phyloP scores from a whole-genome alignment of 1,140 invertebrate genomes.

The Daktulosphaira vitifoliae region DNA sequence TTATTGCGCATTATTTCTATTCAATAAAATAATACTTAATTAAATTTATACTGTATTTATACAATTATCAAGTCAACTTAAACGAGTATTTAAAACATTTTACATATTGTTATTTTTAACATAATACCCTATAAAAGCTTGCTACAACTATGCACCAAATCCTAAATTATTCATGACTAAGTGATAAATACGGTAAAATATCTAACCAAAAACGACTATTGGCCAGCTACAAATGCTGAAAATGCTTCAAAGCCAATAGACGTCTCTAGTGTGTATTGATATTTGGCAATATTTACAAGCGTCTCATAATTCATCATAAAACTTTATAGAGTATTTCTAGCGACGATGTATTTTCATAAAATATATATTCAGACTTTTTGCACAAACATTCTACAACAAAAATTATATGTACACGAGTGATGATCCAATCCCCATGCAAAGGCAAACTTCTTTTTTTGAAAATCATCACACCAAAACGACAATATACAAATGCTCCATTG shows the following conservation, averaged over 20 bases:
- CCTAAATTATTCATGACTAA: slow-evolving; percentile 28
- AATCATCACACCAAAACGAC: slow-evolving; percentile 34
- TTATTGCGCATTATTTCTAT: neutral
- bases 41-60: neutral
- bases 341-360: slow-evolving; percentile 28
- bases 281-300: slow-evolving; percentile 32
- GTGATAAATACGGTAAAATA: slow-evolving; percentile 26
- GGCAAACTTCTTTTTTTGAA: slow-evolving; percentile 30
- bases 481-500: slow-evolving; percentile 31
- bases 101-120: too few species aligned
- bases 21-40: too few species aligned
- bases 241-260: slow-evolving; percentile 29
- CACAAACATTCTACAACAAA: slow-evolving; percentile 34
- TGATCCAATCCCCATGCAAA: slow-evolving; percentile 33
- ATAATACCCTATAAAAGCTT: slow-evolving; percentile 23
- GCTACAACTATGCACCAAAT: slow-evolving; percentile 31
- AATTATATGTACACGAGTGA: slow-evolving; percentile 34
- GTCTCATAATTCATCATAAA: slow-evolving; percentile 27
- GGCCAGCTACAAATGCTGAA: slow-evolving; percentile 15
- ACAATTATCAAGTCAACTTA: neutral
- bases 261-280: slow-evolving; percentile 21
- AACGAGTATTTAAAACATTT: neutral
- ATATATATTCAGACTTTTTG: slow-evolving; percentile 15
- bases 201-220: slow-evolving; percentile 29
- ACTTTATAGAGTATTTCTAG: slow-evolving; percentile 30